Percentiles rank a stretch among this genome's conserved stretches.
Conservation (phyloP, 2,113 vertebrate genomes). For the Equus quagga region DNA sequence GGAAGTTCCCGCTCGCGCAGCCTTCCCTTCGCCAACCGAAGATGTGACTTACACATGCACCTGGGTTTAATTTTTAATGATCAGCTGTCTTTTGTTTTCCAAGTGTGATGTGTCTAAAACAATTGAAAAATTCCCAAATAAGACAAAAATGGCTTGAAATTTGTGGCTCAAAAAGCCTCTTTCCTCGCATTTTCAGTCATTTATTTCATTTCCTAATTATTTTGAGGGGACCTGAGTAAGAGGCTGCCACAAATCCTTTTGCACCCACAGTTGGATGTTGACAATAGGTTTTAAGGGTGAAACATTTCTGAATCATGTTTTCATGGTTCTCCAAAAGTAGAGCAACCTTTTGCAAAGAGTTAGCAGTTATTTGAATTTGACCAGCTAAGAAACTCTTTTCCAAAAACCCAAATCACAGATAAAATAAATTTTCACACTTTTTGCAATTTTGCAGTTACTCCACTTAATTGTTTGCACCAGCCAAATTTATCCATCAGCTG, state of each 20-base stretch:
- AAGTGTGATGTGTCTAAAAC: slow-evolving; percentile 58
- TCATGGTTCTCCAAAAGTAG: slow-evolving; percentile 4
- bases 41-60: slow-evolving; percentile 27
- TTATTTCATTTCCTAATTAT: slow-evolving; percentile 68
- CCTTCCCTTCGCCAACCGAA: not conserved
- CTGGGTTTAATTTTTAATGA: slow-evolving; percentile 81
- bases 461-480: slow-evolving; percentile 56
- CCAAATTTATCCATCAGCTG: slow-evolving; percentile 55
- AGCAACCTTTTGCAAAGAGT: not conserved
- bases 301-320: not conserved
- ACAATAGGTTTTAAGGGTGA: not conserved
- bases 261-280: not conserved
- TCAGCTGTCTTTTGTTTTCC: slow-evolving; percentile 72
- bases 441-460: slow-evolving; percentile 54
- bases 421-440: slow-evolving; percentile 64
- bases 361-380: slow-evolving; percentile 43
- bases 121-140: slow-evolving; percentile 65
- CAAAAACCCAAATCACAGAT: slow-evolving; percentile 44
- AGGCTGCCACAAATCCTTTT: not conserved
- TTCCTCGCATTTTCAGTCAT: slow-evolving; percentile 38
- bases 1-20: not conserved
- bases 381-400: slow-evolving; percentile 27
- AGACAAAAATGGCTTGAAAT: slow-evolving; percentile 47
- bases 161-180: slow-evolving; percentile 20
- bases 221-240: not conserved